phyloP scores from a whole-genome alignment of 2,888 invertebrate genomes.

The Caradrina kadenii region DNA sequence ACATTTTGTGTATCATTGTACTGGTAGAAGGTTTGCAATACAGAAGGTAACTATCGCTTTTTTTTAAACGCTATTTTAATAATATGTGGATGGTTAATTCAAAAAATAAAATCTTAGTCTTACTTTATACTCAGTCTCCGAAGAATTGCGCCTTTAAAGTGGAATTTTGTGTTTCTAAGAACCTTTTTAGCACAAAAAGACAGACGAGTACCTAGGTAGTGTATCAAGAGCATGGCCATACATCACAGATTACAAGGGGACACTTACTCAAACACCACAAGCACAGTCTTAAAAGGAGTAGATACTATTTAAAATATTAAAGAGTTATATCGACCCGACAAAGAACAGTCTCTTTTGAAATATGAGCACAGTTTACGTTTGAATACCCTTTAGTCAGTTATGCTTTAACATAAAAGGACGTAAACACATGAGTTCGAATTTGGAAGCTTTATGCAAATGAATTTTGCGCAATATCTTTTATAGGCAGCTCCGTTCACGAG shows the following conservation, averaged over 20 bases:
- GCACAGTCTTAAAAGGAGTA: slow-evolving; percentile 66
- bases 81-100: not conserved
- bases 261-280: slow-evolving; percentile 72
- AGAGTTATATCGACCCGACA: slow-evolving; percentile 59
- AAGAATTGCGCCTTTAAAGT: slow-evolving; percentile 30
- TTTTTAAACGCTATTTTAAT: no score
- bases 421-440: slow-evolving; percentile 30
- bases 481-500: slow-evolving; percentile 37
- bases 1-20: not conserved
- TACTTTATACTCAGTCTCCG: slow-evolving; percentile 12
- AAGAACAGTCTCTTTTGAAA: slow-evolving; percentile 62
- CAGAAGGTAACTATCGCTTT: not conserved
- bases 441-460: slow-evolving; percentile 46
- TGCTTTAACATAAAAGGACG: slow-evolving; percentile 43
- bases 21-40: not conserved
- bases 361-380: slow-evolving; percentile 59
- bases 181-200: slow-evolving; percentile 48
- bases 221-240: slow-evolving; percentile 66
- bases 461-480: slow-evolving; percentile 32
- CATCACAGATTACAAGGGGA: slow-evolving; percentile 72
- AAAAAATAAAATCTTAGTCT: slow-evolving; percentile 6
- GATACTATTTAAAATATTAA: slow-evolving; percentile 68
- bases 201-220: slow-evolving; percentile 57
- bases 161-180: slow-evolving; percentile 53
- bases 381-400: slow-evolving; percentile 48